Evolutionary conservation across 2,888 invertebrate species (phyloP).

Genomic region (Drosophila nr. perissopoda): DNA sequence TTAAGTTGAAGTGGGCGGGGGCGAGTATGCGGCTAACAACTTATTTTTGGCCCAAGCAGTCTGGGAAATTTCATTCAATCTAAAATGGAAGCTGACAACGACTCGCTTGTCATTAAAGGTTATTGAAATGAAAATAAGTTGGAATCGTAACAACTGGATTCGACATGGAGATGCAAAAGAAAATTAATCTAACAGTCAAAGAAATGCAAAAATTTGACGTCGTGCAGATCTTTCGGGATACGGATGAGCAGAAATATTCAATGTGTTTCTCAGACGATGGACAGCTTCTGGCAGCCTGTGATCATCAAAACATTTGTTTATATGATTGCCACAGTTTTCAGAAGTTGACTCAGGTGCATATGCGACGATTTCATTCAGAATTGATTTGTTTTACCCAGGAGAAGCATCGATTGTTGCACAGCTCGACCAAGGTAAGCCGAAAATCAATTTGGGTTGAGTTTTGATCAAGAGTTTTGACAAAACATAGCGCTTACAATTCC

Average conservation of each 20-base stretch:
- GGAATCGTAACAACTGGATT: neutral
- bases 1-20: conserved; percentile 51
- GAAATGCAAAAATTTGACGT: conserved; percentile 49
- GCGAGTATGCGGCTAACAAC: neutral
- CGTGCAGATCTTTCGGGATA: conserved; percentile 30
- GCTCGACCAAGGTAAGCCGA: conserved; percentile 44
- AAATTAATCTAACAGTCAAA: conserved; percentile 25
- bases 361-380: conserved; percentile 46
- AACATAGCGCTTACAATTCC: neutral
- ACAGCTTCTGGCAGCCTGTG: conserved; percentile 34
- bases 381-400: conserved; percentile 43
- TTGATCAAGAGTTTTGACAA: neutral
- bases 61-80: neutral
- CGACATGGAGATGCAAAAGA: conserved; percentile 1
- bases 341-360: conserved; percentile 24
- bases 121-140: neutral
- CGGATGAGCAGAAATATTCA: conserved; percentile 21
- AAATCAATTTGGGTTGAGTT: neutral
- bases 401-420: conserved; percentile 42
- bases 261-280: conserved; percentile 52
- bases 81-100: conserved; percentile 1
- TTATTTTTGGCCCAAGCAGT: neutral
- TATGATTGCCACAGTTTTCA: conserved; percentile 25
- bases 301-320: conserved; percentile 39
- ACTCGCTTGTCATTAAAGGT: conserved; percentile 15